Base-by-base conservation (phyloP, 2,888 invertebrate species). In the Tetragonula carbonaria region DNA sequence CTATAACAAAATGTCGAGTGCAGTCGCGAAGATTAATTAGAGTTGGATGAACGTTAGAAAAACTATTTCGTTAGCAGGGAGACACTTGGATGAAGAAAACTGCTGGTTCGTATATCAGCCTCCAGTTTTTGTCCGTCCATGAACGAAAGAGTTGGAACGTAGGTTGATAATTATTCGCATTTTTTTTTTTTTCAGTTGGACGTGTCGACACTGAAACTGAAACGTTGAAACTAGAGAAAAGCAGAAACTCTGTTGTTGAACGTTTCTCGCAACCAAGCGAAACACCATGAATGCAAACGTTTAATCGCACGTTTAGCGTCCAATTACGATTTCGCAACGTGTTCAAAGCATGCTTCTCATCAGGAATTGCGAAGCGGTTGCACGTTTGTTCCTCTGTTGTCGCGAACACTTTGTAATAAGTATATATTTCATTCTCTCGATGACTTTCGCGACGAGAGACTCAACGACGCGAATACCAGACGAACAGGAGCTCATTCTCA, bases 91-190 rank as follows among this genome's bases (percentile, higher is more conserved):
- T 50, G 4, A 33, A 75, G 38, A 45, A 66, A 57, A 67, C 23
- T 75, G 74, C 74, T 55, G 38, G 63, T 50, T 62, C 38, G 74
- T 55, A 55, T 50, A 55, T 75, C 74, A 57, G 23, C 45, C 55
- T 16, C 23, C 45, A 45, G 55, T 75, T 67, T 75, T 57, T 65
- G 1, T n/a, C 5, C 23, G 13, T 5, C 53, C 23, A 16, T 21
- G n/a, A 45, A 23, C 23, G 38, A 57, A 45, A 55, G 23, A 75
- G 55, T 75, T 38, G 28, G 28, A 28, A 74, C 5, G 74, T 38
- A 33, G 65, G 68, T 68, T 66, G 38, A 74, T 38, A 55, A 66
- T 74, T 66, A 74, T 74, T 74, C 74, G 62, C 53, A 45, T 74
- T 66, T 66, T 74, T 66, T 23, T n/a, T 23, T 23, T 66, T 55